Percentiles rank a stretch among this genome's conserved stretches.
Conservation (phyloP, 2,113 vertebrate species). For the Xiphophorus hellerii region DNA sequence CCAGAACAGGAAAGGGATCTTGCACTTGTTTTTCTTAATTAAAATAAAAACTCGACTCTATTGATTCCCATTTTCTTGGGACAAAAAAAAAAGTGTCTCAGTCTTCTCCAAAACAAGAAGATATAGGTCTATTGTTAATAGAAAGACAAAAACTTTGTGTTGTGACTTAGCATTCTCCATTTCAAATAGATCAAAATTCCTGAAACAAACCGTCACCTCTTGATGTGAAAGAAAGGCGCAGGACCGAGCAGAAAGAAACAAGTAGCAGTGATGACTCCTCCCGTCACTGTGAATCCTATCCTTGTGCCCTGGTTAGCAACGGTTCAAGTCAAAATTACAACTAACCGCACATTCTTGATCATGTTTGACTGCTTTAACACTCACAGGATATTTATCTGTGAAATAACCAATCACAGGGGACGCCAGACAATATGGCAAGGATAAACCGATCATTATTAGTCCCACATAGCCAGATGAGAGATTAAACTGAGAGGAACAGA, state of each 20-base stretch:
- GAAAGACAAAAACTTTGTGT: too few relatives aligned
- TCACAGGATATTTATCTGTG: constrained; percentile 90
- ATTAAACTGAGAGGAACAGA: constrained; percentile 78
- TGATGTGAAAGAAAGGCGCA: constrained; percentile 85
- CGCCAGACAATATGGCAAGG: constrained; percentile 85
- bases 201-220: constrained; percentile 75
- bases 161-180: too few relatives aligned
- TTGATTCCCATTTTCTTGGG: too few relatives aligned
- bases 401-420: constrained; percentile 89
- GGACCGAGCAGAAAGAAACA: constrained; percentile 90
- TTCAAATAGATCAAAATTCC: not conserved
- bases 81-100: too few relatives aligned
- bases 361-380: constrained; percentile 54
- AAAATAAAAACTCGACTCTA: not conserved
- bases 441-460: constrained; percentile 89
- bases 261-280: constrained; percentile 78
- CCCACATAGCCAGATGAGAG: constrained; percentile 89
- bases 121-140: too few relatives aligned
- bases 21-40: too few relatives aligned
- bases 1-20: too few relatives aligned
- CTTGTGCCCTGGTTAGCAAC: constrained; percentile 72
- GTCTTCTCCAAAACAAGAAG: too few relatives aligned
- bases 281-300: constrained; percentile 85
- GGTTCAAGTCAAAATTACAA: not conserved
- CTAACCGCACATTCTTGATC: not conserved